Evolutionary conservation across 2,797 vertebrate genomes (phyloP), one percentile per base, ranked within the genome.

Genomic region (Rhadinocentrus ornatus): DNA sequence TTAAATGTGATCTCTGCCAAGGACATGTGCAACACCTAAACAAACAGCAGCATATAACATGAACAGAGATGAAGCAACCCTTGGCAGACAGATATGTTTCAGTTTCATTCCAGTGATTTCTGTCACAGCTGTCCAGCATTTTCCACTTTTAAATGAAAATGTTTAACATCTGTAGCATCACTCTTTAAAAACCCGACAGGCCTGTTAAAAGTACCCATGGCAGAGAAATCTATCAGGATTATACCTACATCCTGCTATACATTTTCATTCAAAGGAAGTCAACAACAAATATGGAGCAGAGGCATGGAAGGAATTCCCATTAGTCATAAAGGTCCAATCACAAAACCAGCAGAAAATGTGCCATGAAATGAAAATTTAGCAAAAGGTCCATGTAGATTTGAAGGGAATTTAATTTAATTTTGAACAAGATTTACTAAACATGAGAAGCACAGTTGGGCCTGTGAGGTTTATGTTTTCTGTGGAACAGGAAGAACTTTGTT

Each of bases 371-470:
- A 13, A 35, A 34, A 12, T 16, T 50, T 58, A 34, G n/a, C n/a
- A 58, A 52, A 29, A n/a, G 34, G 13, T 7, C 41, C 2, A 41
- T 16, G 27, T 24, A 53, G 5, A 34, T 26, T 34, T 32, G 12
- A 57, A 46, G 8, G 12, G 22, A 46, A 66, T 46, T 57, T 6
- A 8, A 58, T 48, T n/a, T 24, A n/a, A 48, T 41, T 66, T 44
- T 32, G 31, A 41, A 56, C 2, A 32, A 35, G 3, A 27, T n/a
- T 31, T 24, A 4, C 12, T 62, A 3, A 13, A 18, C 58, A 41
- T 18, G 26, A 48, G 41, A 5, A 32, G 8, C 39, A 18, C 5
- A 8, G 15, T 35, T 58, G 9, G 27, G n/a, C 2, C 39, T 68
- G 9, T 35, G 13, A 57, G 22, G 2, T 39, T 41, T 41, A 37